These are phyloP conservation scores for Coracias cyanogaster DNA, from an alignment of 2,797 vertebrate species.

Conservation along the genomic window DNA sequence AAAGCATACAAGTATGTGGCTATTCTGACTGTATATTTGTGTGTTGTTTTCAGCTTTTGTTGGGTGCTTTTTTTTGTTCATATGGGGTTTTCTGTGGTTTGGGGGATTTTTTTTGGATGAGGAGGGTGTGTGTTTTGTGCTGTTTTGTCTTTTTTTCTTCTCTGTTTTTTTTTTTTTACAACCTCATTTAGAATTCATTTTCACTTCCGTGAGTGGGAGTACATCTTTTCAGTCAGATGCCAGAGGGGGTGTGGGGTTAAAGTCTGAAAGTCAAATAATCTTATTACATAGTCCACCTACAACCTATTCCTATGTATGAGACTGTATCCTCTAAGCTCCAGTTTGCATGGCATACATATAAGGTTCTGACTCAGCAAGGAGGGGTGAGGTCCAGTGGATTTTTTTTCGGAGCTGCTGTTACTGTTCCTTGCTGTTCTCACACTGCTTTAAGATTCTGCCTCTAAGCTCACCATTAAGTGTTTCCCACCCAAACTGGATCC, in stretches of 20 bases:
- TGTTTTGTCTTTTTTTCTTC: neutral
- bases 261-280: neutral
- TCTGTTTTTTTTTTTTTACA: neutral
- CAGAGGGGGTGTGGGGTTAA: neutral
- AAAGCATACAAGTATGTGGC: neutral
- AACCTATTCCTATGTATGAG: neutral
- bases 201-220: neutral
- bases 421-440: neutral
- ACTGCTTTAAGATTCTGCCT: neutral
- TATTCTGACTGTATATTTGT: neutral
- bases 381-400: neutral
- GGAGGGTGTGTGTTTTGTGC: too few relatives aligned
- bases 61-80: neutral
- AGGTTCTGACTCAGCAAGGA: neutral
- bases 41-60: neutral
- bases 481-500: neutral
- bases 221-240: neutral
- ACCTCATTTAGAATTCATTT: neutral
- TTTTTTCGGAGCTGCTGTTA: neutral
- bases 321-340: neutral
- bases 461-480: neutral
- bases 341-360: neutral
- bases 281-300: neutral
- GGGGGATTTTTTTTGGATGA: too few relatives aligned
- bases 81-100: neutral